phyloP scores from a whole-genome alignment of 2,113 vertebrate genomes.

The Poeciliopsis occidentalis region DNA sequence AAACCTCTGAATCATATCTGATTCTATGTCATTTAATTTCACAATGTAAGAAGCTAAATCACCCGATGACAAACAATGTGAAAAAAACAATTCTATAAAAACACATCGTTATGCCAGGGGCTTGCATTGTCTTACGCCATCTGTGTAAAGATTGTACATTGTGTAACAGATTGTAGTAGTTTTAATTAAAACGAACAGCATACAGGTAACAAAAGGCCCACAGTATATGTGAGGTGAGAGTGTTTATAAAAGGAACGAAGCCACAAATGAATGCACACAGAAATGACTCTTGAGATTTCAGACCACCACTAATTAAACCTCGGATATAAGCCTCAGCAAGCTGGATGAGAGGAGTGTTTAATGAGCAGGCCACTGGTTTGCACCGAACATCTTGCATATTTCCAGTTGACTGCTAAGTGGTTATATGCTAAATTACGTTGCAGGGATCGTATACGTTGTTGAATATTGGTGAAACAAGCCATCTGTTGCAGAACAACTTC shows the following conservation, averaged over 20 bases:
- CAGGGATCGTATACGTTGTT: not conserved
- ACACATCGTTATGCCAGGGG: too few relatives aligned
- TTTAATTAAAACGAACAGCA: not conserved
- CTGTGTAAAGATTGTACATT: not conserved
- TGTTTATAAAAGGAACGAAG: not conserved
- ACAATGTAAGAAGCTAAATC: too few relatives aligned
- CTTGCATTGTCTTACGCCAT: too few relatives aligned
- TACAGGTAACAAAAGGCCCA: too few relatives aligned
- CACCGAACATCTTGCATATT: not conserved
- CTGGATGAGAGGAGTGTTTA: not conserved
- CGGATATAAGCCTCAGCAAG: not conserved
- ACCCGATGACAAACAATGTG: too few relatives aligned
- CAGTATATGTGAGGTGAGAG: not conserved
- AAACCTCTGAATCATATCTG: too few relatives aligned
- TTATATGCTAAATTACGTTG: not conserved
- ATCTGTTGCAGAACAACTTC: slow-evolving; percentile 2
- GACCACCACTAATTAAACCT: not conserved
- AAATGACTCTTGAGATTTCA: not conserved
- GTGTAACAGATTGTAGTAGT: too few relatives aligned
- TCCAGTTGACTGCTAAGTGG: not conserved
- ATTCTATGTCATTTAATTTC: too few relatives aligned
- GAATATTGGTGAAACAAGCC: not conserved
- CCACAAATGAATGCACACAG: not conserved
- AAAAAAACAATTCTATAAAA: too few relatives aligned
- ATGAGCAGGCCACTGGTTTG: not conserved